phyloP scores from a whole-genome alignment of 2,888 invertebrate genomes.

The Epirrita christyi region DNA sequence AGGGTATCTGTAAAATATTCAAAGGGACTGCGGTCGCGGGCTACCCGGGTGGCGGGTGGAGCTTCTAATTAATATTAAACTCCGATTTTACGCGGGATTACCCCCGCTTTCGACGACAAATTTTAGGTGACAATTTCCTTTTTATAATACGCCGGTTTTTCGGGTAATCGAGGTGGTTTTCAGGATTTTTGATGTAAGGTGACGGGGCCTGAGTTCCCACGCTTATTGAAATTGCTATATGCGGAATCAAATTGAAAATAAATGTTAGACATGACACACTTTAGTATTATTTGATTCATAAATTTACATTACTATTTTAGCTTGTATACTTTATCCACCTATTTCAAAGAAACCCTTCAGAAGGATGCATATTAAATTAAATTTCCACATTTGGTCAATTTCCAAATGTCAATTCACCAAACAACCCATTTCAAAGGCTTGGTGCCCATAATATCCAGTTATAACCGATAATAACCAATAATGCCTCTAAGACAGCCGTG shows the following conservation, averaged over 20 bases:
- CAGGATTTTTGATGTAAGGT: constrained; percentile 5
- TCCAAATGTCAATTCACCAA: constrained; percentile 18
- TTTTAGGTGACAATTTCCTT: constrained; percentile 35
- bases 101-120: constrained; percentile 38
- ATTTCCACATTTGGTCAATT: not conserved
- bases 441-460: constrained; percentile 32
- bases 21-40: constrained; percentile 47
- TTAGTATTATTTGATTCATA: too few species aligned
- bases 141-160: constrained; percentile 30
- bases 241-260: too few species aligned
- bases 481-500: constrained; percentile 41
- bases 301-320: too few species aligned
- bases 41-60: constrained; percentile 29
- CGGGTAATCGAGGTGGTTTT: constrained; percentile 19
- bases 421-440: constrained; percentile 31
- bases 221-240: not conserved
- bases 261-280: too few species aligned
- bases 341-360: too few species aligned
- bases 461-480: constrained; percentile 40
- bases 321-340: too few species aligned
- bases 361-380: too few species aligned
- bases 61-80: constrained; percentile 62
- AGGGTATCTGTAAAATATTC: constrained; percentile 57
- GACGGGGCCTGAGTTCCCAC: too few species aligned
- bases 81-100: constrained; percentile 45